A percentile compares a stretch with the other conserved stretches of the same genome.
Conservation (phyloP, 2,888 invertebrate genomes). For the Meganola albula region DNA sequence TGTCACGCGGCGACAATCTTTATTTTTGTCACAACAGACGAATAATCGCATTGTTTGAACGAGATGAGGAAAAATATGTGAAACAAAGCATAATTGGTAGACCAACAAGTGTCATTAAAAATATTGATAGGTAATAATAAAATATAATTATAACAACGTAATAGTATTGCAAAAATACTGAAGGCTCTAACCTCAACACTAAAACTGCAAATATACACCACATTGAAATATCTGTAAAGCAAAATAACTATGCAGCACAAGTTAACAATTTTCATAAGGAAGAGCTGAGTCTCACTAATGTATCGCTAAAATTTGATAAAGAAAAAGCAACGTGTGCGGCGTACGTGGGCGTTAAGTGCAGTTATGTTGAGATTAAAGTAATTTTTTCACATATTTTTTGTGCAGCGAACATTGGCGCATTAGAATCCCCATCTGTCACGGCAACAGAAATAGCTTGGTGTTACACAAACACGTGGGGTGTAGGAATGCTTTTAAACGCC, state of each 20-base stretch:
- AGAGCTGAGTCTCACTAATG: no score
- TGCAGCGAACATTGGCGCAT: slow-evolving; percentile 34
- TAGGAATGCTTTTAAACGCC: slow-evolving; percentile 58
- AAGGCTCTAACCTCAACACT: no score
- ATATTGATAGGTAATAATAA: no score
- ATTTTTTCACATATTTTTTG: slow-evolving; percentile 30
- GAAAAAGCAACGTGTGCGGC: slow-evolving; percentile 12
- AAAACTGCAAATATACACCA: no score
- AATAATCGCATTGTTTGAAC: slow-evolving; percentile 24
- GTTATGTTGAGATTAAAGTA: slow-evolving; percentile 20
- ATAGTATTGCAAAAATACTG: no score
- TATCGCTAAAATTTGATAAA: no score
- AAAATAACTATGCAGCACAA: no score
- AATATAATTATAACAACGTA: no score
- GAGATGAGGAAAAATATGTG: slow-evolving; percentile 4
- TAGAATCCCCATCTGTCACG: slow-evolving; percentile 36
- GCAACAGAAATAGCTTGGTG: slow-evolving; percentile 38
- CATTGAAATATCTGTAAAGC: no score
- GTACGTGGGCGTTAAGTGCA: slow-evolving; percentile 15
- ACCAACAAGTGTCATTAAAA: no score
- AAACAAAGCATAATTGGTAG: slow-evolving; percentile 6
- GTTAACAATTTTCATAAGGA: no score
- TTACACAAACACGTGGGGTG: slow-evolving; percentile 42
- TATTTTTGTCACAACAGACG: slow-evolving; percentile 30
- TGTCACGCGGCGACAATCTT: slow-evolving; percentile 38